Percentiles rank a stretch among this genome's conserved stretches.
phyloP scores from a whole-genome alignment of 2,888 invertebrate genomes.

The Theretra japonica region DNA sequence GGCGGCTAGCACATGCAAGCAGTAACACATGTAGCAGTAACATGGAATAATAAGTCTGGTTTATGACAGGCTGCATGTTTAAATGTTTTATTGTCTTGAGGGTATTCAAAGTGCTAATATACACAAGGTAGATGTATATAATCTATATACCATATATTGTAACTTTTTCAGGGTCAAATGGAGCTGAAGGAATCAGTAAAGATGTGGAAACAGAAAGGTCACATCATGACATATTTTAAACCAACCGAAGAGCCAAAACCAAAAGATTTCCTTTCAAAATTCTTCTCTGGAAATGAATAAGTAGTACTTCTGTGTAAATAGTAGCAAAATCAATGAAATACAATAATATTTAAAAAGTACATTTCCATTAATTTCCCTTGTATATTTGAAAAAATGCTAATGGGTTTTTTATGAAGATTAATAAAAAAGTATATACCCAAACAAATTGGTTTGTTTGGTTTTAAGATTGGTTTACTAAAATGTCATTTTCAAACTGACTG shows the following conservation, averaged over 20 bases:
- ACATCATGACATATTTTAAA: conserved; percentile 94
- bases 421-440: too few relatives aligned
- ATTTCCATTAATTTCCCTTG: neutral
- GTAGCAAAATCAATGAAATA: conserved; percentile 44
- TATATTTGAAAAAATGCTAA: too few relatives aligned
- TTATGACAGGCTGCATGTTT: too few relatives aligned
- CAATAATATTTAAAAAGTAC: conserved; percentile 32
- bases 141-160: neutral
- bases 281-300: conserved; percentile 88
- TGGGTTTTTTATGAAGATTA: too few relatives aligned
- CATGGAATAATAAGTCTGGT: too few relatives aligned
- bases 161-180: conserved; percentile 93
- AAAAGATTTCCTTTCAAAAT: conserved; percentile 96
- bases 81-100: too few relatives aligned
- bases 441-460: too few relatives aligned
- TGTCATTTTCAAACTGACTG: too few relatives aligned
- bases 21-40: too few relatives aligned
- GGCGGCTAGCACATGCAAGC: too few relatives aligned
- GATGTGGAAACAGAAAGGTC: conserved; percentile 95
- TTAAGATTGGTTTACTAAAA: too few relatives aligned
- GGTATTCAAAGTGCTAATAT: too few relatives aligned
- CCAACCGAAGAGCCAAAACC: conserved; percentile 94
- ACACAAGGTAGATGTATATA: neutral
- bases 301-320: conserved; percentile 51
- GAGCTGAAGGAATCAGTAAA: conserved; percentile 94